Conservation (phyloP, 2,888 invertebrate species). For the Cenopis cana region DNA sequence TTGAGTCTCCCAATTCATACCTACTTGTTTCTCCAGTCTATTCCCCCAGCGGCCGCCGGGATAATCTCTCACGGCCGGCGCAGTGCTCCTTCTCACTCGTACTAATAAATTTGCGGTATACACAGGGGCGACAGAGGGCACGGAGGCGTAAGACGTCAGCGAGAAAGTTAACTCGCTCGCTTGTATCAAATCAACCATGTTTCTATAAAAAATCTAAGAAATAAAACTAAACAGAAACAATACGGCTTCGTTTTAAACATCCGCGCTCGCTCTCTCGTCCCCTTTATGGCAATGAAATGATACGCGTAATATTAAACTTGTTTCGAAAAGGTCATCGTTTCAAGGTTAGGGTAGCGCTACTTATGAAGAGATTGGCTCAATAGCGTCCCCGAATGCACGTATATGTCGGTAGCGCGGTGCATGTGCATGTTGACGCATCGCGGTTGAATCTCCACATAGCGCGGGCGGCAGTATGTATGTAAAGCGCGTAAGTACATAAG, state of each 20-base stretch:
- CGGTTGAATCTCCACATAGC: constrained; percentile 81
- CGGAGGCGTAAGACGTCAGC: constrained; percentile 9
- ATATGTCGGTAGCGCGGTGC: constrained; percentile 64
- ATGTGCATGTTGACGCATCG: constrained; percentile 83
- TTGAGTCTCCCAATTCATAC: constrained; percentile 33
- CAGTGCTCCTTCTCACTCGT: constrained; percentile 41
- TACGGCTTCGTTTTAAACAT: constrained; percentile 2
- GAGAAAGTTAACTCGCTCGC: constrained; percentile 19
- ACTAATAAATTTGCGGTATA: constrained; percentile 38
- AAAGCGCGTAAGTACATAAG: constrained; percentile 73
- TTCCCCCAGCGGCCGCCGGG: constrained; percentile 39
- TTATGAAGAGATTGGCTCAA: constrained; percentile 61
- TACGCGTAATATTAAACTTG: constrained; percentile 43
- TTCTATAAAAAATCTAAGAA: constrained; percentile 3
- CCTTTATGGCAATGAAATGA: constrained; percentile 40
- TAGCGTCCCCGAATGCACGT: constrained; percentile 54
- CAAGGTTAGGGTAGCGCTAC: constrained; percentile 58
- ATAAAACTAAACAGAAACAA: constrained; percentile 1
- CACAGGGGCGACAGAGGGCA: constrained; percentile 38
- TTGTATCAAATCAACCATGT: constrained; percentile 15
- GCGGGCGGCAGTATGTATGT: constrained; percentile 75
- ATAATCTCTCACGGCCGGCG: constrained; percentile 41
- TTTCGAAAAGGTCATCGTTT: constrained; percentile 61
- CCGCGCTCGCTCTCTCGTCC: constrained; percentile 12
- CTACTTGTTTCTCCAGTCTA: constrained; percentile 38